Evolutionary conservation across 2,113 vertebrate genomes (phyloP), one percentile per base, ranked within the genome.

Genomic region (Cichladusa arquata): DNA sequence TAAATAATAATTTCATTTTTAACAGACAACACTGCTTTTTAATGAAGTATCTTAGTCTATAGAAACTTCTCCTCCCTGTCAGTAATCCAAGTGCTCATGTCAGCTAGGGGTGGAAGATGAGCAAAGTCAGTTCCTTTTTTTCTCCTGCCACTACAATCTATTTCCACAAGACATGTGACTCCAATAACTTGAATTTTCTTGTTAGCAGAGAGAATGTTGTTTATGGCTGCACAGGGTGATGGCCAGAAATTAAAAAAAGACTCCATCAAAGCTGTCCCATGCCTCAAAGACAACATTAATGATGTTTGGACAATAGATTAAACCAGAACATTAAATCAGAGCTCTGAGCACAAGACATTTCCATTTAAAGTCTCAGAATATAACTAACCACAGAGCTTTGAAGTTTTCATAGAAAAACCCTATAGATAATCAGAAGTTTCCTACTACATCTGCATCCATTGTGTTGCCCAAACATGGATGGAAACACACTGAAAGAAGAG

Each of bases 401-500:
- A 96, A 95, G 88, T 83, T 74, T 76, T 50, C 76, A 86, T 65
- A 90, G 92, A 92, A 96, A 94, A 95, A 71, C 47, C 69, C 53
- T 79, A 92, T 31, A 81, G 95, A 93, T 91, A 95, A 96, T 96
- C 88, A 94, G 31, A 92, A 94, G 86, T 96, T 96, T 95, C 94
- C 83, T 93, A 93, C 82, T 83, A 88, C 88, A 97, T 97, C 94
- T 95, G 92, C 57, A 71, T 93, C 91, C 86, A 91, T 67, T 78
- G 88, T 94, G 92, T 64, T 95, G 67, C 82, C 91, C 76, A 86
- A 96, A 93, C 80, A 67, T 71, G 94, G 90, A 64, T 94, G 88
- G 91, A 93, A 95, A 72, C 45, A 76, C 28, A 85, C 14, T 72
- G 81, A 85, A 9, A 73, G 93, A 84, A 94, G 53, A 81, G 48